A percentile compares a stretch with the other conserved stretches of the same genome.
Conservation (phyloP, 2,113 vertebrate genomes). For the Murina feae region DNA sequence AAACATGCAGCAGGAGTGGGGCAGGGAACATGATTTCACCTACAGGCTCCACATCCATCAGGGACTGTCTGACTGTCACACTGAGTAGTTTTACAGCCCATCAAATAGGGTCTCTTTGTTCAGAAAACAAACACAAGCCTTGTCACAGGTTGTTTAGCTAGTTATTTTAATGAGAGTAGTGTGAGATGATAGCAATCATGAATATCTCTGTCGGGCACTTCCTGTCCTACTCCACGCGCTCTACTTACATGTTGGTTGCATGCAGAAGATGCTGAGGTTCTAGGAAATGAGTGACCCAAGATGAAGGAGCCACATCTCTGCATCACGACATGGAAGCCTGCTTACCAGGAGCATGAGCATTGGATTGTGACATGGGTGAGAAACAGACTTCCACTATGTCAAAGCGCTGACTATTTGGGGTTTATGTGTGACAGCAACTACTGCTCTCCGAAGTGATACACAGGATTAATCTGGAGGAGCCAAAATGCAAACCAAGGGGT, state of each 20-base stretch:
- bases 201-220: background rate
- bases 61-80: slow-evolving; percentile 4
- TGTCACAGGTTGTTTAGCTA: slow-evolving; percentile 17
- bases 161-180: slow-evolving; percentile 51
- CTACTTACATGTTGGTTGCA: background rate
- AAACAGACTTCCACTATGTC: background rate
- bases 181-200: background rate
- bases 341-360: background rate
- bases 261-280: background rate
- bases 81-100: background rate
- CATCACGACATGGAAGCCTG: background rate
- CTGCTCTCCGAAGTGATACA: background rate
- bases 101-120: slow-evolving; percentile 44
- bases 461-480: background rate
- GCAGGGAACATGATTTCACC: background rate
- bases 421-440: background rate
- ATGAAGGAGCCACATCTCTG: background rate
- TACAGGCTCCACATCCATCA: background rate
- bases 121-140: slow-evolving; percentile 32
- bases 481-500: background rate
- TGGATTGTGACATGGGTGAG: background rate
- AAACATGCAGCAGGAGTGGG: background rate
- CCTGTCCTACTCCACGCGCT: background rate
- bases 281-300: background rate
- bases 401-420: background rate